Conservation (phyloP, 2,113 vertebrate species). For the Alces alces region DNA sequence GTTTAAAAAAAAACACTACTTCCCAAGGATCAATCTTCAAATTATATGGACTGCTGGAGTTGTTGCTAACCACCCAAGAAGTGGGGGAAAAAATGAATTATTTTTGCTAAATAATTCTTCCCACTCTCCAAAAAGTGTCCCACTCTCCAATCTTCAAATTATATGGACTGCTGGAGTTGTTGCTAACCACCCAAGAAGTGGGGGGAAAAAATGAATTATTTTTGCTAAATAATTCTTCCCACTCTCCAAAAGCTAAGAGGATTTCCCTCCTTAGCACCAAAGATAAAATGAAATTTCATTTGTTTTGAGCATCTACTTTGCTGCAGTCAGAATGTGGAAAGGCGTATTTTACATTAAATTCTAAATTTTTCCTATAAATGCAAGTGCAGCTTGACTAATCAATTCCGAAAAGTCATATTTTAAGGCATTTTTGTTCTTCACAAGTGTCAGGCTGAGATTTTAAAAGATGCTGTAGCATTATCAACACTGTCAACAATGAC, state of each 20-base stretch:
- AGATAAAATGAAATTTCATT: constrained; percentile 49
- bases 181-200: constrained; percentile 41
- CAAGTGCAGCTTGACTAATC: constrained; percentile 64
- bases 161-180: background rate
- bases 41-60: background rate
- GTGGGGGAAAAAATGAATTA: background rate
- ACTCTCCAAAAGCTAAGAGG: constrained; percentile 49
- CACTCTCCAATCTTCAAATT: too few species aligned
- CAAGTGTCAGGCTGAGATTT: constrained; percentile 50
- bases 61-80: constrained; percentile 44
- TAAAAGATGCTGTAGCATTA: constrained; percentile 57
- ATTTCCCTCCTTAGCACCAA: constrained; percentile 50
- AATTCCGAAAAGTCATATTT: constrained; percentile 61
- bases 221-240: constrained; percentile 50
- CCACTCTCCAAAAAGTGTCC: constrained; percentile 23
- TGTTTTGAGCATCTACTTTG: constrained; percentile 61
- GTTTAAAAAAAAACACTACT: constrained; percentile 18
- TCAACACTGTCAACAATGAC: constrained; percentile 43
- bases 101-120: constrained; percentile 50
- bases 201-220: background rate
- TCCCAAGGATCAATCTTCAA: constrained; percentile 47
- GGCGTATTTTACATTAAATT: constrained; percentile 48
- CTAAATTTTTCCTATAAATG: constrained; percentile 52
- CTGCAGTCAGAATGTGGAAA: constrained; percentile 75
- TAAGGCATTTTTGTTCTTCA: constrained; percentile 39